Conservation (phyloP, 1,140 invertebrate species). For the Orchestia grillus region DNA sequence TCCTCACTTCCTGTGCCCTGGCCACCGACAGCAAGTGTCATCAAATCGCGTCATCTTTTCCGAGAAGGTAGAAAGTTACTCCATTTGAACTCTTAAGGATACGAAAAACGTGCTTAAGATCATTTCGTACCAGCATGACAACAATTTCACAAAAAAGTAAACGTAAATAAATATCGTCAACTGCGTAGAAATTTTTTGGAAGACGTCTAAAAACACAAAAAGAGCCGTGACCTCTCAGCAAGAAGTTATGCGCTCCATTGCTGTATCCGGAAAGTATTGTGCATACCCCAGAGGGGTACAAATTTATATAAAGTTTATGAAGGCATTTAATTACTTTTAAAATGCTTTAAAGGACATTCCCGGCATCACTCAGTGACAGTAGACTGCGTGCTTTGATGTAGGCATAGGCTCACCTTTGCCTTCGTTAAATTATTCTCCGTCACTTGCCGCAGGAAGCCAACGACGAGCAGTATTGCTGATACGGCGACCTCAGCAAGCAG, state of each 20-base stretch:
- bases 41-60: no score
- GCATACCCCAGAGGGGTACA: no score
- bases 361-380: background rate
- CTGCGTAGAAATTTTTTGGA: background rate
- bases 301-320: no score
- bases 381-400: background rate
- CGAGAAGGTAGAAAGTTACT: background rate
- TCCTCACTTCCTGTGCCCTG: no score
- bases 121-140: background rate
- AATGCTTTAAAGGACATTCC: no score
- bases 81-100: background rate
- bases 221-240: no score
- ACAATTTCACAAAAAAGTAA: background rate
- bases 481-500: background rate
- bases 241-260: no score
- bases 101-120: background rate
- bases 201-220: background rate
- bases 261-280: no score
- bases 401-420: background rate
- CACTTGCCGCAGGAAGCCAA: background rate
- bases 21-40: no score
- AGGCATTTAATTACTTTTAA: no score
- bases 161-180: background rate
- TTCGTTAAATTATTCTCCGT: constrained; percentile 30
- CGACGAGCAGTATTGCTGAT: background rate